Conservation (phyloP, 2,113 vertebrate genomes). For the Aix galericulata region DNA sequence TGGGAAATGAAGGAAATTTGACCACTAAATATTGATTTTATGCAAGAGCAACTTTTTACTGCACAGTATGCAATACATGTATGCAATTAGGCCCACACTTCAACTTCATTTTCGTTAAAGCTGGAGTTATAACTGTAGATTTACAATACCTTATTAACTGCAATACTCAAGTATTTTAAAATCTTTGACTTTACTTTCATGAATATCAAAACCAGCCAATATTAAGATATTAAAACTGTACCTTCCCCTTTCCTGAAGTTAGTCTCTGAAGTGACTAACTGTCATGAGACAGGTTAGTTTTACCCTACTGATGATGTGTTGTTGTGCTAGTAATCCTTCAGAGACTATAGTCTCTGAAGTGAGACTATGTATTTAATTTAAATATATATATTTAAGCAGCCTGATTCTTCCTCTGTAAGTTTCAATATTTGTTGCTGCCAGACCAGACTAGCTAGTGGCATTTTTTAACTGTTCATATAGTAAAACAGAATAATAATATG, state of each 20-base stretch:
- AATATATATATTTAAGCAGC: neutral
- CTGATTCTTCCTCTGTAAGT: neutral
- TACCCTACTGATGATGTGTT: too few species aligned
- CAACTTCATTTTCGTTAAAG: conserved; percentile 39
- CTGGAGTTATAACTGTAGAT: neutral
- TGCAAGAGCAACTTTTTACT: conserved; percentile 61
- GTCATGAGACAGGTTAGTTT: too few species aligned
- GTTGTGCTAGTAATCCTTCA: too few species aligned
- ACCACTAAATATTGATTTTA: conserved; percentile 69
- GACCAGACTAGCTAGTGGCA: neutral
- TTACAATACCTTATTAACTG: neutral
- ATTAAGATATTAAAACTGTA: neutral
- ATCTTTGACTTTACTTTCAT: neutral
- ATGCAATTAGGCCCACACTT: conserved; percentile 1
- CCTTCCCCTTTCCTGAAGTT: neutral
- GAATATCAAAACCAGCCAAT: neutral
- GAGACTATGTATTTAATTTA: too few species aligned
- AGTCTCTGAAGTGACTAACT: neutral
- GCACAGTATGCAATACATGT: neutral
- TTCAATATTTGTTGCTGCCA: neutral
- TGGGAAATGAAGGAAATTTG: conserved; percentile 69
- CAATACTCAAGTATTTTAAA: neutral
- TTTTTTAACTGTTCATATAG: neutral
- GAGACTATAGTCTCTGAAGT: too few species aligned
- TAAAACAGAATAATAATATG: neutral